Percentiles rank a stretch among this genome's conserved stretches.
Evolutionary conservation across 2,113 vertebrate genomes (phyloP).

Genomic region (Antennarius striatus): DNA sequence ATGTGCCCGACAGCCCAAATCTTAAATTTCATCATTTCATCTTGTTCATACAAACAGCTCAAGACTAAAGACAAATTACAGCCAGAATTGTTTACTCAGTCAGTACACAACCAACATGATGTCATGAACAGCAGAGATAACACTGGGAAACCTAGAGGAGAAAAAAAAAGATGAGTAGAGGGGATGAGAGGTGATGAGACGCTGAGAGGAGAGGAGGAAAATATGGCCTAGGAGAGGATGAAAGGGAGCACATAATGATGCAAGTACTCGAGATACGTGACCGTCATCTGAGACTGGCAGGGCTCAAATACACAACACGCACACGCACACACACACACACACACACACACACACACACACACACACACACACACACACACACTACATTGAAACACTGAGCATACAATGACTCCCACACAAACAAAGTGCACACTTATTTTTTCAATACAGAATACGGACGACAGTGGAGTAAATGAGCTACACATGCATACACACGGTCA

Average conservation of each 20-base stretch:
- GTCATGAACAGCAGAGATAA: background rate
- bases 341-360: constrained; percentile 11
- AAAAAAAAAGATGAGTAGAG: background rate
- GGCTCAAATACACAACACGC: constrained; percentile 13
- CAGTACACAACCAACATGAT: background rate
- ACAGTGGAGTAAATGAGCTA: constrained; percentile 39
- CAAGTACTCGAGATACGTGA: constrained; percentile 51
- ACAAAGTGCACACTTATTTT: constrained; percentile 13
- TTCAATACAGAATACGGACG: constrained; percentile 55
- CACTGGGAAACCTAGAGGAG: background rate
- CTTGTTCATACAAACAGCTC: background rate
- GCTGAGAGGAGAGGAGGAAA: constrained; percentile 6
- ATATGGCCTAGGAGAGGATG: constrained; percentile 14
- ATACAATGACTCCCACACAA: background rate
- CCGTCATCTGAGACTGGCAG: constrained; percentile 42
- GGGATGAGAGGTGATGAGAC: constrained; percentile 5
- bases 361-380: constrained; percentile 1
- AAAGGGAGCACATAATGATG: constrained; percentile 44
- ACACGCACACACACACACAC: constrained; percentile 1
- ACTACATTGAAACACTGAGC: constrained; percentile 1
- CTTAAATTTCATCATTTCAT: background rate
- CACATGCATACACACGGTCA: constrained; percentile 20
- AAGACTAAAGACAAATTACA: background rate
- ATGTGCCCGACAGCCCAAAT: background rate
- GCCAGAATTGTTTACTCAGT: background rate